A percentile compares a stretch with the other conserved stretches of the same genome.
These are phyloP conservation scores for Meloidogyne hapla DNA, from an alignment of 1,140 invertebrate species.

Conservation along the genomic window DNA sequence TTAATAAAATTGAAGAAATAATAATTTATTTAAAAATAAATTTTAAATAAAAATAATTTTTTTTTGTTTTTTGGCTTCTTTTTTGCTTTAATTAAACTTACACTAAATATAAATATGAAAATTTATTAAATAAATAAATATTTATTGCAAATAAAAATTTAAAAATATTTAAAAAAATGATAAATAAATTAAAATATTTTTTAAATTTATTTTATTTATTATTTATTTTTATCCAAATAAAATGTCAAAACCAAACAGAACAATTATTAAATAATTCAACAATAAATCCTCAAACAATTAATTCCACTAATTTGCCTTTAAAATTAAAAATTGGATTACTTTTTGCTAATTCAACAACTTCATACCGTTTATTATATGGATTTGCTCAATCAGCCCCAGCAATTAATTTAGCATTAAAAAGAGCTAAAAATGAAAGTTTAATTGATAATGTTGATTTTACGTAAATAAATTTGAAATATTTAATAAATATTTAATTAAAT, in stretches of 20 bases:
- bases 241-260: not conserved
- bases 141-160: too few relatives aligned
- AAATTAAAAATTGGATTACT: slow-evolving; percentile 3
- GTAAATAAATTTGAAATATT: not conserved
- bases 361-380: slow-evolving; percentile 5
- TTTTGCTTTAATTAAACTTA: too few relatives aligned
- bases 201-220: not conserved
- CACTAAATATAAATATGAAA: too few relatives aligned
- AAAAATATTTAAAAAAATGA: too few relatives aligned
- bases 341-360: not conserved
- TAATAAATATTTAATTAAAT: slow-evolving; percentile 5
- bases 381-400: slow-evolving; percentile 27
- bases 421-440: slow-evolving; percentile 3
- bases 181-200: too few relatives aligned
- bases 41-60: too few relatives aligned
- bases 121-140: too few relatives aligned
- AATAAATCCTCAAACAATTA: not conserved
- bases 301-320: not conserved
- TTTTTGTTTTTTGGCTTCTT: too few relatives aligned
- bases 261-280: not conserved
- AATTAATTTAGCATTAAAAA: slow-evolving; percentile 27
- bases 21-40: too few relatives aligned
- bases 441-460: slow-evolving; percentile 34
- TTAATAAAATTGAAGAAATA: too few relatives aligned
- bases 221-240: not conserved